Conservation (phyloP, 2,797 vertebrate species). For the Parotocinclus haroldoi region DNA sequence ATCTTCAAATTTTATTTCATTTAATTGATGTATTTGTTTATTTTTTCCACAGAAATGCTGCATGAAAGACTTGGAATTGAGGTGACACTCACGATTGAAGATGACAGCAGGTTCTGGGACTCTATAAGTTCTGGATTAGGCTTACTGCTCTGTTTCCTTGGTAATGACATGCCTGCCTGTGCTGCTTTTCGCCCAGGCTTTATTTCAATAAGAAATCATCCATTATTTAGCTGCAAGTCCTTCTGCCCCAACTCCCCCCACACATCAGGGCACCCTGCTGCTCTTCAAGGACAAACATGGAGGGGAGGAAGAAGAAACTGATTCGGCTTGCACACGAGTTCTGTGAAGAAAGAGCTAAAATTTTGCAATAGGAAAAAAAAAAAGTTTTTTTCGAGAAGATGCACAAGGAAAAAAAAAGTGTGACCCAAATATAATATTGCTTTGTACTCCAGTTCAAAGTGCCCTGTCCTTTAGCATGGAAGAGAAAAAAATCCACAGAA, state of each 20-base stretch:
- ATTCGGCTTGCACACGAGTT: conserved; percentile 46
- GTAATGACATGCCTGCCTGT: conserved; percentile 59
- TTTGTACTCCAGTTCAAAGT: conserved; percentile 79
- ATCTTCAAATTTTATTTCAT: too few relatives aligned
- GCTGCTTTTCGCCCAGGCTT: conserved; percentile 55
- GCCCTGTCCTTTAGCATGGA: conserved; percentile 69
- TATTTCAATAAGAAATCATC: conserved; percentile 74
- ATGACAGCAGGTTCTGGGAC: conserved; percentile 12
- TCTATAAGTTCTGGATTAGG: conserved; percentile 45
- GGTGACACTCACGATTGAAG: conserved; percentile 12
- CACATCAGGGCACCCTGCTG: conserved; percentile 68
- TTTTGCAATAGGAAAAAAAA: conserved; percentile 34
- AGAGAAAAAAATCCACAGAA: conserved; percentile 64
- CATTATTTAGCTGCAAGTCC: conserved; percentile 75
- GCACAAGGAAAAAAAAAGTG: conserved; percentile 50
- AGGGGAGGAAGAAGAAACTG: conserved; percentile 55
- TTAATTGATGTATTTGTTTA: too few relatives aligned
- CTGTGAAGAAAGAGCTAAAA: conserved; percentile 41
- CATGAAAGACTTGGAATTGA: neutral
- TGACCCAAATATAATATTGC: conserved; percentile 76
- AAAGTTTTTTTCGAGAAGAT: conserved; percentile 36
- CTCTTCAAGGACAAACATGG: conserved; percentile 72
- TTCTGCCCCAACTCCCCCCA: conserved; percentile 53
- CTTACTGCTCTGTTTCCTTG: conserved; percentile 56
- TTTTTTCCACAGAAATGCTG: too few relatives aligned